Evolutionary conservation across 2,888 invertebrate species (phyloP).

Genomic region (Podabrus alpinus): DNA sequence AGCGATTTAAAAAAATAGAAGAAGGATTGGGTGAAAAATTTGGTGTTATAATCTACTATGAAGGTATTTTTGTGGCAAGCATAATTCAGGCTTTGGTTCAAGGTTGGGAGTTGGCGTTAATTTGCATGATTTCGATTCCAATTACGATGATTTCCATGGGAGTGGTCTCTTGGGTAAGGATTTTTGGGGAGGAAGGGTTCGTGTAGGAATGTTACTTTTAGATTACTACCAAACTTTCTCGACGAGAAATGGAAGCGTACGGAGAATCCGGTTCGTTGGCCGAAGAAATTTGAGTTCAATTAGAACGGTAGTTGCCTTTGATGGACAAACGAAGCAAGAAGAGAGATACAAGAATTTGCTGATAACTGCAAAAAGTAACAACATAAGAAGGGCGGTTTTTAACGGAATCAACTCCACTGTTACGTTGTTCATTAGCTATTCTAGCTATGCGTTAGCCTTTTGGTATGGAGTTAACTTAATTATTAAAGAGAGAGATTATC

Average conservation of each 20-base stretch:
- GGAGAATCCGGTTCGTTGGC: constrained; percentile 77
- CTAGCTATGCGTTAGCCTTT: constrained; percentile 78
- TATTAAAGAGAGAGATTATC: constrained; percentile 57
- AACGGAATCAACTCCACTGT: constrained; percentile 72
- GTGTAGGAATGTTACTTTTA: constrained; percentile 38
- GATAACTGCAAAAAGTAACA: constrained; percentile 65
- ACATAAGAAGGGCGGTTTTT: constrained; percentile 71
- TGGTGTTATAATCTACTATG: constrained; percentile 71
- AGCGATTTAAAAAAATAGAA: constrained; percentile 77
- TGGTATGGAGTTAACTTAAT: constrained; percentile 80
- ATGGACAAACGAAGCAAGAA: constrained; percentile 72
- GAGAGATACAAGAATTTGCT: constrained; percentile 68
- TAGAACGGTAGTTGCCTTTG: constrained; percentile 78
- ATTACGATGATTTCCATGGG: constrained; percentile 68
- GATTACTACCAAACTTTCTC: constrained; percentile 66
- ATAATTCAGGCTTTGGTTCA: constrained; percentile 72
- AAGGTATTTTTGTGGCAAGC: constrained; percentile 69
- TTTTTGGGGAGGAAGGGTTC: background rate
- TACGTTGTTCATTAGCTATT: constrained; percentile 77
- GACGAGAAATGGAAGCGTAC: constrained; percentile 71
- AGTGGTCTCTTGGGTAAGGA: constrained; percentile 65
- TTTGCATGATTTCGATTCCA: constrained; percentile 74
- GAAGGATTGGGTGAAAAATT: constrained; percentile 86
- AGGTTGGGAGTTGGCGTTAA: constrained; percentile 81
- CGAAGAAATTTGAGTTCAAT: constrained; percentile 79